These are phyloP conservation scores for Orthosia gracilis DNA, from an alignment of 2,888 invertebrate species.

Conservation along the genomic window DNA sequence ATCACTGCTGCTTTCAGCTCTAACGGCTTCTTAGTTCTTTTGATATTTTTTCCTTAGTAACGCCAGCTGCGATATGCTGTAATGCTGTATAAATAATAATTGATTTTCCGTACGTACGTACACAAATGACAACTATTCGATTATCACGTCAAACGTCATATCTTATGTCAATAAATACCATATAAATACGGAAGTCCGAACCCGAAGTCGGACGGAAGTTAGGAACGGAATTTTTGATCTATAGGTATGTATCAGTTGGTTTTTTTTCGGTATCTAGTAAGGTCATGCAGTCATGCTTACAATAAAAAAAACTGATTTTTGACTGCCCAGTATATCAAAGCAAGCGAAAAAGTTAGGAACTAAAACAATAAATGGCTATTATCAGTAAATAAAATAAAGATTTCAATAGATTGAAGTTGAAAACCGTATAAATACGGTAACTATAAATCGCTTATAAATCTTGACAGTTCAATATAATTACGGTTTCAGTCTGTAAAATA, in stretches of 20 bases:
- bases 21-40: not conserved
- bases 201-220: too few species aligned
- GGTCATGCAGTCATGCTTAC: not conserved
- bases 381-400: too few species aligned
- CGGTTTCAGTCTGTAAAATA: too few species aligned
- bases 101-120: constrained; percentile 6
- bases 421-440: too few species aligned
- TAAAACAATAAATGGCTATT: not conserved
- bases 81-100: not conserved
- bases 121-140: not conserved
- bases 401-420: too few species aligned
- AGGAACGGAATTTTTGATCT: too few species aligned
- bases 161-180: too few species aligned
- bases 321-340: not conserved
- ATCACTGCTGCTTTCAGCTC: constrained; percentile 5
- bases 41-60: constrained; percentile 14
- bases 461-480: too few species aligned
- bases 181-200: too few species aligned
- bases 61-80: not conserved
- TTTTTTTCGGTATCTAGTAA: not conserved
- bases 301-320: too few species aligned
- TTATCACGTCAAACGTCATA: constrained; percentile 12
- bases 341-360: constrained; percentile 6
- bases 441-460: too few species aligned
- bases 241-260: not conserved